phyloP scores from a whole-genome alignment of 2,888 invertebrate genomes.

The Euzetes globulus region DNA sequence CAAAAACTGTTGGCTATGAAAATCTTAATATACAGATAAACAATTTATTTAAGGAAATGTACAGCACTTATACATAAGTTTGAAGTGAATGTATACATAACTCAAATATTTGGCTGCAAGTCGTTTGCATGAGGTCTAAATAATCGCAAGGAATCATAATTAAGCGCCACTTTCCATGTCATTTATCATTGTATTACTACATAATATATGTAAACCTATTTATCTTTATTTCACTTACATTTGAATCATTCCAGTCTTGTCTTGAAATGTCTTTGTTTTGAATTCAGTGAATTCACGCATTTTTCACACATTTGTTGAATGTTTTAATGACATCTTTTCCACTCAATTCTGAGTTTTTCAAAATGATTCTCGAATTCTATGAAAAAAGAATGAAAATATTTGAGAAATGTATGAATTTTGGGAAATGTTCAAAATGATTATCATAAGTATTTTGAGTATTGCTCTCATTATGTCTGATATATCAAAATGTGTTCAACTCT shows the following conservation, averaged over 20 bases:
- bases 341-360: too few species aligned
- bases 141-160: slow-evolving; percentile 8
- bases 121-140: not conserved
- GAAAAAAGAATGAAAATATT: too few species aligned
- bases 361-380: too few species aligned
- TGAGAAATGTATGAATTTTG: too few species aligned
- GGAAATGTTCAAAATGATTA: too few species aligned
- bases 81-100: not conserved
- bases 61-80: not conserved
- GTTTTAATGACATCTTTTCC: not conserved
- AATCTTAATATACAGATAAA: not conserved
- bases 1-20: not conserved
- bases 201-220: slow-evolving; percentile 7
- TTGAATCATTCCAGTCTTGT: not conserved
- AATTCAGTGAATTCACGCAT: not conserved
- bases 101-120: slow-evolving; percentile 9
- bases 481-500: too few species aligned
- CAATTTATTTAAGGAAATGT: slow-evolving; percentile 17
- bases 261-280: not conserved
- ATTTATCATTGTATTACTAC: slow-evolving; percentile 19
- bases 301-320: not conserved
- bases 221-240: slow-evolving; percentile 16
- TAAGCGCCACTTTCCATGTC: slow-evolving; percentile 19
- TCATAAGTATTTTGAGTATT: too few species aligned
- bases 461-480: too few species aligned